Evolutionary conservation across 2,797 vertebrate species (phyloP).

Genomic region (Centropyge bicolor): DNA sequence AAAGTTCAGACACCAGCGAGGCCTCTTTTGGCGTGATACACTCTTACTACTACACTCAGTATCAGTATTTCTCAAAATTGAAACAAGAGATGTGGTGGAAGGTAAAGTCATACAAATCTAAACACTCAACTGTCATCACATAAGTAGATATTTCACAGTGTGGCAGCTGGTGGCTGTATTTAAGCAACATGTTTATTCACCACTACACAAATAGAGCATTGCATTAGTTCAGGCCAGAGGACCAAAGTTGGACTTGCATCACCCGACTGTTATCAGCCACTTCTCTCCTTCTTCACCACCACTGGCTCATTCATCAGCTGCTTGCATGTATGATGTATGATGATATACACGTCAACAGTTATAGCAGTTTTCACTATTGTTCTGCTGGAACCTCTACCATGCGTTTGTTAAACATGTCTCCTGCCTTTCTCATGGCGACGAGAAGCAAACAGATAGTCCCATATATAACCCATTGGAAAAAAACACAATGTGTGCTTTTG

Average conservation of each 20-base stretch:
- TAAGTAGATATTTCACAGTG: not conserved
- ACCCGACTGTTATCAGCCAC: too few species aligned
- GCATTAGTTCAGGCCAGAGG: not conserved
- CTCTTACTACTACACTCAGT: too few species aligned
- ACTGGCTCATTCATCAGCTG: not conserved
- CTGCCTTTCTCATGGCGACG: not conserved
- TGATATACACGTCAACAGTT: not conserved
- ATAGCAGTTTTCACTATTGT: not conserved
- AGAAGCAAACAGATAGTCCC: not conserved
- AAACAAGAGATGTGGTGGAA: not conserved
- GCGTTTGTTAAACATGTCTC: not conserved
- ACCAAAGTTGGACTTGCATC: not conserved
- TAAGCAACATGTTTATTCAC: not conserved
- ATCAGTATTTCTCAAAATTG: not conserved
- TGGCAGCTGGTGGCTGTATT: not conserved
- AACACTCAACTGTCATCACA: not conserved
- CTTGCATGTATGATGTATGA: not conserved
- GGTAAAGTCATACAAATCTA: not conserved
- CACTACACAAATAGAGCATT: not conserved
- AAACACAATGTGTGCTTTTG: too few species aligned
- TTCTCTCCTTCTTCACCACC: not conserved
- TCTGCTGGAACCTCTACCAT: not conserved
- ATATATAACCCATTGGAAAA: too few species aligned
- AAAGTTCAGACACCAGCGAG: conserved; percentile 29
- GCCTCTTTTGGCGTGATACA: not conserved